Percentiles rank a stretch among this genome's conserved stretches.
Conservation (phyloP, 2,888 invertebrate species). For the Agonopterix heracliana region DNA sequence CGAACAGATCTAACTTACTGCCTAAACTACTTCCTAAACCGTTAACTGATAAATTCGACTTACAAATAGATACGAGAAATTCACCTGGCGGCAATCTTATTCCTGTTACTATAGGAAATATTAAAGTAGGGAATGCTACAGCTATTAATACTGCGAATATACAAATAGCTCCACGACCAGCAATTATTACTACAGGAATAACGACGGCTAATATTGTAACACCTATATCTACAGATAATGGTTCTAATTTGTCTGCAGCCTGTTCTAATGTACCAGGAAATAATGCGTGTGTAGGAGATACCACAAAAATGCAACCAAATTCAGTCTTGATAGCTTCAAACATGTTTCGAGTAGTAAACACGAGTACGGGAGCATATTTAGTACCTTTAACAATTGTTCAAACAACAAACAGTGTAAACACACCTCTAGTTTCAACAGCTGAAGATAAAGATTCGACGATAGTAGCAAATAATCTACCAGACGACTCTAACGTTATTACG, state of each 20-base stretch:
- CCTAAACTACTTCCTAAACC: conserved; percentile 5
- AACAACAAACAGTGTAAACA: conserved; percentile 24
- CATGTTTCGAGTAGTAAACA: conserved; percentile 35
- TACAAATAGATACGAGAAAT: conserved; percentile 8
- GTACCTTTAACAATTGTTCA: conserved; percentile 28
- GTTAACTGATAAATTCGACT: conserved; percentile 20
- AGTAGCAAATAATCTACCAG: not conserved
- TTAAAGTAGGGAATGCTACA: not conserved
- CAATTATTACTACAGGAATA: no score
- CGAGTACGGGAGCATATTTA: conserved; percentile 32
- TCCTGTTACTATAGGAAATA: not conserved
- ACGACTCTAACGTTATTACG: not conserved
- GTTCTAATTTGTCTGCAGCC: no score
- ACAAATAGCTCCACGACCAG: no score
- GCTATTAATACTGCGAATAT: not conserved
- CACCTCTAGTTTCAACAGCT: not conserved
- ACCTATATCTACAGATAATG: no score
- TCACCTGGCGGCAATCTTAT: not conserved
- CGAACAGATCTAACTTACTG: conserved; percentile 15
- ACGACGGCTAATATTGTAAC: no score
- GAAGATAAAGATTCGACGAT: not conserved
- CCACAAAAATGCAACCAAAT: no score
- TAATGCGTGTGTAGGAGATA: no score
- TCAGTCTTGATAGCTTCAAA: conserved; percentile 12
- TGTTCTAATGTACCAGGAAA: no score